Evolutionary conservation across 2,888 invertebrate species (phyloP), one percentile per base, ranked within the genome.

Genomic region (Timandra comae): DNA sequence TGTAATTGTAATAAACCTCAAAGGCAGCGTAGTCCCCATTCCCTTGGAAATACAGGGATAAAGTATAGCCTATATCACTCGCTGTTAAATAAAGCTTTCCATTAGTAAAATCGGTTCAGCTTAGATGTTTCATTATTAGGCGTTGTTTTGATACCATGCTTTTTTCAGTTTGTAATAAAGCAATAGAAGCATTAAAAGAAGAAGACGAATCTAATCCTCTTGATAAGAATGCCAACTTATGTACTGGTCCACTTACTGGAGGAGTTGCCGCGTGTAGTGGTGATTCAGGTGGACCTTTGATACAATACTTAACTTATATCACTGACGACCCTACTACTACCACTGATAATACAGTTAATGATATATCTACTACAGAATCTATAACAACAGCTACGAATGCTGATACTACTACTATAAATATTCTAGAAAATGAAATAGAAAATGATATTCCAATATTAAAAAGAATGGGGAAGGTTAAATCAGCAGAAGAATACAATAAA

Each of bases 231-330:
- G 73, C 80, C 10, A 85, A 89, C 41, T 65, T 89, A 20, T 89
- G 89, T 51, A 87, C 88, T 1, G 88, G 88, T 0, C 87, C 88
- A 0, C 49, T 77, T 3, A 60, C 58, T 2, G 86, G 86, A 2
- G 86, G 85, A 0, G 51, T 79, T 7, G 78, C 87, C n/a, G 87
- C 87, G 7, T 88, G 88, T 49, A 74, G 59, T 27, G 88, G 88
- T 7, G 89, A 89, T 42, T 88, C 88, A 5, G 88, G 88, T 2
- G 88, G 88, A 6, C 88, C 88, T 0, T 57, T 88, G 7, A 66
- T 86, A 10, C 66, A 65, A 46, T 67, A 57, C 19, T 28, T 59
- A 2, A 41, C 54, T 2, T 51, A 44, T 29, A 16, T 36, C 6
- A 38, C 49, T 12, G 33, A 41, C 22, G 42, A 52, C 24, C 42